Base-by-base conservation (phyloP, 2,797 vertebrate species). In the Mionectes olivaceus region DNA sequence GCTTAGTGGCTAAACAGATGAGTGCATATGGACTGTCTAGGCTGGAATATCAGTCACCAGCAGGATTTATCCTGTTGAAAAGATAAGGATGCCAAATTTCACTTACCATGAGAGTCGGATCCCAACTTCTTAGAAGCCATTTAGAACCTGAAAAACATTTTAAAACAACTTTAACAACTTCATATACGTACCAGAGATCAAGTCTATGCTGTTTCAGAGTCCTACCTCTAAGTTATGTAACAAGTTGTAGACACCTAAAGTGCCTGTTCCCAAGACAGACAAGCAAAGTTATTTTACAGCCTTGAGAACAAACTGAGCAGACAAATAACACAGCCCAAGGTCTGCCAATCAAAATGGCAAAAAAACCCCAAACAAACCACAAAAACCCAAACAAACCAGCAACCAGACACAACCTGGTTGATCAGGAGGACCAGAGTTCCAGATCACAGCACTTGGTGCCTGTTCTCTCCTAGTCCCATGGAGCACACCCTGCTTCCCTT, bases 71-170 rank as follows among this genome's bases (percentile, higher is more conserved):
- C 19, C 67, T 37, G 5, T 21, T 80, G 41, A 56, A 75, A 41
- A 69, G 35, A 41, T 49, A 92, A 46, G 30, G 27, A 94, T 69
- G 39, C 3, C 18, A 89, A 17, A 75, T 47, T 83, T 44, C 33
- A 97, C 98, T 99, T 97, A 99, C 99, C 99, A 92, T 99, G 98
- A 98, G 98, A 98, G 97, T 99, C 99, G 93, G 99, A 98, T 97
- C 98, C 98, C 97, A 98, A 99, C 98, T 99, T 99, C 98, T 98
- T 99, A 97, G 99, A 98, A 99, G 99, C 99, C 99, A 99, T 99
- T 99, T 99, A 99, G 99, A 99, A 98, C 96, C 98, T 99, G 97
- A 87, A 98, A 98, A 97, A 98, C 28, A 98, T 82, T 90, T 96
- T 47, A 95, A 49, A 87, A 79, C 8, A 80, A 15, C 21, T 84